Conservation (phyloP, 2,113 vertebrate genomes). For the Oreochromis niloticus region DNA sequence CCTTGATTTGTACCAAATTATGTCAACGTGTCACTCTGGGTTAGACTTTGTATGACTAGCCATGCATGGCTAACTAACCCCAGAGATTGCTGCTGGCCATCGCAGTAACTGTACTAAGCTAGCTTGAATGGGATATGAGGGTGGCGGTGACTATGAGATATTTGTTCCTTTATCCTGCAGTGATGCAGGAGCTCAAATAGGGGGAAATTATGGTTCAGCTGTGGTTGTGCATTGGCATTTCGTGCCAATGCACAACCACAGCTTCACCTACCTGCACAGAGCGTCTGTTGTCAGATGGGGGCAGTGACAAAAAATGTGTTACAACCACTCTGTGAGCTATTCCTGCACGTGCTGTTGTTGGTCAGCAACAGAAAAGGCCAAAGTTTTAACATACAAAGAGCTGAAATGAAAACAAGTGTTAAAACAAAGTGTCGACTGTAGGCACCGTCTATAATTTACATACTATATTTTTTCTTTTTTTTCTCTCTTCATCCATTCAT, state of each 20-base stretch:
- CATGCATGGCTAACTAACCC: conserved; percentile 49
- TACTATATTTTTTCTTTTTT: neutral
- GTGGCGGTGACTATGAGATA: neutral
- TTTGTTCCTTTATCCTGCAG: neutral
- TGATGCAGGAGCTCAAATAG: neutral
- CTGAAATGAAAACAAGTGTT: neutral
- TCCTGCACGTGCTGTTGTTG: neutral
- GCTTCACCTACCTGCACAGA: neutral
- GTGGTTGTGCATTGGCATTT: neutral
- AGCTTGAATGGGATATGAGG: conserved; percentile 3
- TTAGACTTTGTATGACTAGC: conserved; percentile 52
- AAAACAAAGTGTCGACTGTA: neutral
- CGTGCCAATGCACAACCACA: neutral
- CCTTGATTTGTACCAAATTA: conserved; percentile 59
- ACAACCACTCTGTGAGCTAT: neutral
- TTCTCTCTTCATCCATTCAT: neutral
- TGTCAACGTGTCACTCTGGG: conserved; percentile 63
- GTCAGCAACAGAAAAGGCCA: neutral
- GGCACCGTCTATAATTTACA: neutral
- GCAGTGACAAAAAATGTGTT: neutral
- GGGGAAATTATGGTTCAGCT: neutral
- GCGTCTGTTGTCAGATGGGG: neutral
- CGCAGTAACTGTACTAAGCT: neutral
- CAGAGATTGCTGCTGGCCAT: conserved; percentile 22
- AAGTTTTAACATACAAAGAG: neutral